phyloP scores from a whole-genome alignment of 2,888 invertebrate species.

The Leptinotarsa peninsularis region DNA sequence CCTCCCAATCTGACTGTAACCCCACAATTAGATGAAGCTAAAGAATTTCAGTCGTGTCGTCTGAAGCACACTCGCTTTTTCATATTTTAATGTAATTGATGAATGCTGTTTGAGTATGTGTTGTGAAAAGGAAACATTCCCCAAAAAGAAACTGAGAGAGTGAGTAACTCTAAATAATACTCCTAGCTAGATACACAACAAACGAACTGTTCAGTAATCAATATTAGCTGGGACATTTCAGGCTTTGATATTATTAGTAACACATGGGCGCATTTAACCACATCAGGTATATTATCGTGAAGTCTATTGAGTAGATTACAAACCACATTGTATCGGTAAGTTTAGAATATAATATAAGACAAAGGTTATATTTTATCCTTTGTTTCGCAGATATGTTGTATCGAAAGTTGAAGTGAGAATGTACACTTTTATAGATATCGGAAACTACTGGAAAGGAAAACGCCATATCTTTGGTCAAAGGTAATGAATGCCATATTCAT shows the following conservation, averaged over 20 bases:
- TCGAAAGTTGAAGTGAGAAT: neutral
- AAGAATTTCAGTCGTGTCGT: too few relatives aligned
- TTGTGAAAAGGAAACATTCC: neutral
- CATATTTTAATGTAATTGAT: neutral
- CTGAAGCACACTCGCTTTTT: too few relatives aligned
- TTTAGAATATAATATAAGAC: too few relatives aligned
- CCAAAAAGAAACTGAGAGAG: neutral
- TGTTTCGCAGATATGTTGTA: too few relatives aligned
- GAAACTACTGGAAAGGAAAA: too few relatives aligned
- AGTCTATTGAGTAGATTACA: neutral
- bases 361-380: too few relatives aligned
- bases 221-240: neutral
- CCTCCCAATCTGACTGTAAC: too few relatives aligned
- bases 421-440: too few relatives aligned
- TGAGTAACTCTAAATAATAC: neutral
- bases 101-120: neutral
- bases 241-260: conserved; percentile 10
- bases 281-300: neutral
- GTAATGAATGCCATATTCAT: too few relatives aligned
- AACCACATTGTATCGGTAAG: neutral
- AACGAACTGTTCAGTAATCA: neutral
- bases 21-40: too few relatives aligned
- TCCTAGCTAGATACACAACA: too few relatives aligned
- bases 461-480: too few relatives aligned
- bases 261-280: neutral